Evolutionary conservation across 2,113 vertebrate genomes (phyloP).

Genomic region (Nycticorax nycticorax): DNA sequence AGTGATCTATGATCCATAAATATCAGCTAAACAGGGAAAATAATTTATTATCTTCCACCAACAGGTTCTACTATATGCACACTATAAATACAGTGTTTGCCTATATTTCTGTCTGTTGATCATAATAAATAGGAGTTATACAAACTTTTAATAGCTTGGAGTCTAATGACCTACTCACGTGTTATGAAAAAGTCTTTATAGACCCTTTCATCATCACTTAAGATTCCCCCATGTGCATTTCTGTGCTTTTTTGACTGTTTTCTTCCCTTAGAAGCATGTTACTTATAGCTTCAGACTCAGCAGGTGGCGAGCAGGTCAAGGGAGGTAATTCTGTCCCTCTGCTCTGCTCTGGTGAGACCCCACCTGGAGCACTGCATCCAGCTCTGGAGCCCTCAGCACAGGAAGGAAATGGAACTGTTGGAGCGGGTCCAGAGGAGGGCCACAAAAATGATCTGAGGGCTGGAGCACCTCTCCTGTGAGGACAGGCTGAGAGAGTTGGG

Average conservation of each 20-base stretch:
- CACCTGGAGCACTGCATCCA: neutral
- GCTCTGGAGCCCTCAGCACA: neutral
- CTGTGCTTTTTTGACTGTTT: neutral
- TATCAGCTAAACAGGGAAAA: neutral
- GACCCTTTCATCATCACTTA: neutral
- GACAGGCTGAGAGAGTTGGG: neutral
- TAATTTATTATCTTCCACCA: neutral
- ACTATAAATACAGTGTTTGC: neutral
- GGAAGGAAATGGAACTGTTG: neutral
- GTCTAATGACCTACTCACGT: neutral
- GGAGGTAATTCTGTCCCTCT: neutral
- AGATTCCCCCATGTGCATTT: neutral
- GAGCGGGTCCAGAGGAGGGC: neutral
- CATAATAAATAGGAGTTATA: neutral
- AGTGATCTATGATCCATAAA: neutral
- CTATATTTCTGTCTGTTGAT: neutral
- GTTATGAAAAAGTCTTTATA: neutral
- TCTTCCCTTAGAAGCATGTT: neutral
- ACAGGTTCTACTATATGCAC: neutral
- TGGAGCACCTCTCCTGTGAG: neutral
- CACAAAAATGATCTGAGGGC: neutral
- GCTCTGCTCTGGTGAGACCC: neutral
- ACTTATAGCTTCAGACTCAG: neutral
- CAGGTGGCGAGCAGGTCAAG: neutral
- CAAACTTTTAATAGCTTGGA: neutral